Evolutionary conservation across 2,113 vertebrate species (phyloP), one percentile per base, ranked within the genome.

Genomic region (Cebidichthys violaceus): DNA sequence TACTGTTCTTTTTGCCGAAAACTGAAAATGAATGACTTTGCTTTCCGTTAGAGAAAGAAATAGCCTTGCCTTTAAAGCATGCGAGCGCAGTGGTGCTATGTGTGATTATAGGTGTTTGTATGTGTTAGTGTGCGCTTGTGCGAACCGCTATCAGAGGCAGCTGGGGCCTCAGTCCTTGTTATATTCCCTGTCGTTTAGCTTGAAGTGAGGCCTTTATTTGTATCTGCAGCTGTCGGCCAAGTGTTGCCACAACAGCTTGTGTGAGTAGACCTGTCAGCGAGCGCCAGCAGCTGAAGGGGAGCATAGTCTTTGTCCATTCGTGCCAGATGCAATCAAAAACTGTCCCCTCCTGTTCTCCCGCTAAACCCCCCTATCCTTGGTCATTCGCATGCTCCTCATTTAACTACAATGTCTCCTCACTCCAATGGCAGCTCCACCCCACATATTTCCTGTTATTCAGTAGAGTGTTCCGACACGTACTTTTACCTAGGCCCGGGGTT

Each of bases 221-320:
- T 90, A 82, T 87, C 82, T 83, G 77, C 92, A 92, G 88, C 89
- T 93, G 93, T 92, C 79, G 77, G 77, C 86, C 80, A 62, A 89
- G 89, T 88, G 83, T 85, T 90, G 67, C 86, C 66, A 82, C 81
- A 85, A 82, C 86, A 82, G 84, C 85, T 83, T 86, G 85, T 39
- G 60, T 59, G 79, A 86, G 84, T 72, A 74, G 76, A 90, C 83
- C 90, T 91, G 90, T 91, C 90, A 94, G 81, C 6, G 35, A 84
- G 70, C 33, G 43, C 80, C 70, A 89, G 89, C 70, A 77, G 83
- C 84, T 88, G 66, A 82, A 90, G 70, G 68, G 75, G 64, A 89
- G 79, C 83, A 80, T 79, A 86, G 83, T 80, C 83, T 87, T 72
- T 81, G 85, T 92, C 88, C 92, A 78, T 86, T 81, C 11, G 73